Evolutionary conservation across 1,140 invertebrate species (phyloP).

Genomic region (Philopotamus ludificatus): DNA sequence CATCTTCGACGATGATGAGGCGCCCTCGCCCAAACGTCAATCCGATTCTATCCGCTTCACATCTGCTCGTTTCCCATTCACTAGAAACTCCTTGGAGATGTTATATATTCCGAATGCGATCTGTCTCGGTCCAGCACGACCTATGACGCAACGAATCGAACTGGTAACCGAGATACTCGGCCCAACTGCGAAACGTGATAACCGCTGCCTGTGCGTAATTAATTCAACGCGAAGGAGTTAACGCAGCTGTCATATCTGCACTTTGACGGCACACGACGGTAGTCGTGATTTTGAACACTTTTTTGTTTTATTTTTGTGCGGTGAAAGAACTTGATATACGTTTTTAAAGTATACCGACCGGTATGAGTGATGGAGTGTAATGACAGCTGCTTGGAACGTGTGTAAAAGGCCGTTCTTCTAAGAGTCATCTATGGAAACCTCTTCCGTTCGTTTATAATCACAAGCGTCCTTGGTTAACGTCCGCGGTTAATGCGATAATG

Average conservation of each 20-base stretch:
- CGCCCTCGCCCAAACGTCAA: neutral
- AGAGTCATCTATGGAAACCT: too few relatives aligned
- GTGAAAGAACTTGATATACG: too few relatives aligned
- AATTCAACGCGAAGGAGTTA: neutral
- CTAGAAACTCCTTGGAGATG: neutral
- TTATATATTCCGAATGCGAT: neutral
- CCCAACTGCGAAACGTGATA: slow-evolving; percentile 4
- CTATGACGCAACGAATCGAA: slow-evolving; percentile 2
- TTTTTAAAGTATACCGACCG: too few relatives aligned
- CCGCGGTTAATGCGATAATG: too few relatives aligned
- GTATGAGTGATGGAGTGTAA: too few relatives aligned
- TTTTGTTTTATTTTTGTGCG: neutral
- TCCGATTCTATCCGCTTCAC: neutral
- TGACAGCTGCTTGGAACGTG: too few relatives aligned
- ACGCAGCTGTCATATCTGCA: neutral
- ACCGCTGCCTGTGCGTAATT: neutral
- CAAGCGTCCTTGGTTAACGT: too few relatives aligned
- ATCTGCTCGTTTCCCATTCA: neutral
- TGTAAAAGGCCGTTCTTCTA: too few relatives aligned
- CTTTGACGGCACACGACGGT: neutral
- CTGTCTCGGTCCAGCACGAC: neutral
- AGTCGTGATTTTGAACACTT: neutral
- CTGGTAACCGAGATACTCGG: slow-evolving; percentile 6
- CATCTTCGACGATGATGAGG: too few relatives aligned
- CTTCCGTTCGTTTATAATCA: too few relatives aligned